phyloP scores from a whole-genome alignment of 2,113 vertebrate species.

The Cyanoliseus patagonus region DNA sequence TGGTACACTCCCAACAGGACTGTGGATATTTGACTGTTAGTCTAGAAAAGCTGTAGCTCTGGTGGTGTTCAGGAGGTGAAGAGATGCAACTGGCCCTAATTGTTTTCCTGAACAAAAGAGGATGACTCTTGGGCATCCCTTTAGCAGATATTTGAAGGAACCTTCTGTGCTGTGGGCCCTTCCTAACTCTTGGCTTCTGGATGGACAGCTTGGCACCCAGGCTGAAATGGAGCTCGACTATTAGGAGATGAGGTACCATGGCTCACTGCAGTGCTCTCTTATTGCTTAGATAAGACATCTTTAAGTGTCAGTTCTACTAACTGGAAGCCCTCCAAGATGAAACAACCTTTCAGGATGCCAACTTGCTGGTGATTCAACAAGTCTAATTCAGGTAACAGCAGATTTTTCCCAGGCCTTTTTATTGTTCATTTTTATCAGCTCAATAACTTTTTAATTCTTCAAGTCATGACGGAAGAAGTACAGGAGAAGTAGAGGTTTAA shows the following conservation, averaged over 20 bases:
- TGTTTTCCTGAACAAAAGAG: not conserved
- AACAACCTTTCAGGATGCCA: not conserved
- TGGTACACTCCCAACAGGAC: not conserved
- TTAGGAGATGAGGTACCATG: not conserved
- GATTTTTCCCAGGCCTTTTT: not conserved
- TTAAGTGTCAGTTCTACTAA: not conserved
- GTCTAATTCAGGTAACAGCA: not conserved
- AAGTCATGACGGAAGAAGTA: not conserved
- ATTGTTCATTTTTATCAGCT: not conserved
- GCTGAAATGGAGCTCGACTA: not conserved
- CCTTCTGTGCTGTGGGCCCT: not conserved
- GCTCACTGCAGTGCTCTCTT: not conserved
- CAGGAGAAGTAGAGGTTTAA: not conserved
- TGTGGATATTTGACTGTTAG: not conserved
- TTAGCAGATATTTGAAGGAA: not conserved
- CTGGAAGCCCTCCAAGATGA: not conserved
- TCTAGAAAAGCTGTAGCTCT: not conserved
- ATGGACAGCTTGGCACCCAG: not conserved
- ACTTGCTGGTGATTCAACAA: not conserved
- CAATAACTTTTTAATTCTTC: not conserved
- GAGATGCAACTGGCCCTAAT: too few relatives aligned
- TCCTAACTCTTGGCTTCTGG: not conserved
- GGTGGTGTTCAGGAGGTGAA: not conserved
- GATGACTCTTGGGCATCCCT: not conserved
- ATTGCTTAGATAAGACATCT: not conserved